Conservation (phyloP, 2,797 vertebrate species). For the Gymnoscopelus braueri region DNA sequence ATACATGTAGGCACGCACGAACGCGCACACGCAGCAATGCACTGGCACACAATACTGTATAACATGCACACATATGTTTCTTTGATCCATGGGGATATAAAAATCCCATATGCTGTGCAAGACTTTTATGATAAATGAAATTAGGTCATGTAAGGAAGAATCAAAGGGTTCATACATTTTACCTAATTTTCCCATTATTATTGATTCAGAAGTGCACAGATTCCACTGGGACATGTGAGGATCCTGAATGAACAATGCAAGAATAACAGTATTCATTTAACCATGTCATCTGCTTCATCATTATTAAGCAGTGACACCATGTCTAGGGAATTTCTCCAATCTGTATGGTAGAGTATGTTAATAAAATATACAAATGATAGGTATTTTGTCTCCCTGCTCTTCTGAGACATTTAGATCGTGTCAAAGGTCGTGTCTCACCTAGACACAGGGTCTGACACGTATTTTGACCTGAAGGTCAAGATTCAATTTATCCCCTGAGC, state of each 20-base stretch:
- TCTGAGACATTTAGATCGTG: too few species aligned
- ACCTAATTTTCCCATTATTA: slow-evolving; percentile 61
- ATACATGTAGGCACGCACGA: slow-evolving; percentile 24
- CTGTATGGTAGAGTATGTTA: too few species aligned
- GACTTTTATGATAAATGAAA: slow-evolving; percentile 48
- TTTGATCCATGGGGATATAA: slow-evolving; percentile 36
- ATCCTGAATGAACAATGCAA: not conserved
- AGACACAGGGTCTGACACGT: too few species aligned
- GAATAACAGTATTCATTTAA: too few species aligned
- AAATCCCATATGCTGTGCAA: slow-evolving; percentile 33
- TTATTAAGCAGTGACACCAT: too few species aligned
- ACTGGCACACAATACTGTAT: slow-evolving; percentile 10
- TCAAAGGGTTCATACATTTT: slow-evolving; percentile 43
- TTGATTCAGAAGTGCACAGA: slow-evolving; percentile 43
- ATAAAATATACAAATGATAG: too few species aligned
- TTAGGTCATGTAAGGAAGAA: slow-evolving; percentile 42
- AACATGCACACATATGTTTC: slow-evolving; percentile 1
- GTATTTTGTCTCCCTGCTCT: too few species aligned
- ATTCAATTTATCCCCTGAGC: too few species aligned
- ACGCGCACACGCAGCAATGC: slow-evolving; percentile 25
- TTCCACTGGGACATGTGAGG: slow-evolving; percentile 30
- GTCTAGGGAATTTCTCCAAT: too few species aligned
- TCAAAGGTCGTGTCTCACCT: too few species aligned
- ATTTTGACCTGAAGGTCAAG: too few species aligned
- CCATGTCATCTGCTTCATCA: too few species aligned